Base-by-base conservation (phyloP, 1,140 invertebrate genomes). In the Agrypnia vestita region DNA sequence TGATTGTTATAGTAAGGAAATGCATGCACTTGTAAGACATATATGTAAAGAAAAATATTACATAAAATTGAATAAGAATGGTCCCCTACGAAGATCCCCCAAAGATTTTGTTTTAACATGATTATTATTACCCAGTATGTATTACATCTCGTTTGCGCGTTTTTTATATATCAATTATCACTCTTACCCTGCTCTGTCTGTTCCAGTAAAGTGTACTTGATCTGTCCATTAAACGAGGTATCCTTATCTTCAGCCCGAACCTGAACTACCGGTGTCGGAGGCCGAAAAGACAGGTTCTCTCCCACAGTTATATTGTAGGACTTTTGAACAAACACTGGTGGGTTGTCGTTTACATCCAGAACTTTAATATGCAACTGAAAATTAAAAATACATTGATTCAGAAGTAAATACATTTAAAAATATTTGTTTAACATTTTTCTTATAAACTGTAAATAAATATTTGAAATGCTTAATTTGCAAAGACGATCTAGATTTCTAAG, bases 301-400 rank as follows among this genome's bases (percentile, higher is more conserved):
- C 94, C 93, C 0, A 98, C 93, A 0, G 92, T 94, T 0, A 95
- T 93, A 81, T 93, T 92, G 85, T 96, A 96, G 17, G 91, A 91
- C 59, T 93, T 91, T 79, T 94, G 92, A 0, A 90, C 92, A 85
- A 97, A 97, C 75, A 93, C 89, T 0, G 96, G 96, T 4, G 92
- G 84, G 86, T 97, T 96, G 85, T 97, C 96, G 87, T 97, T 97
- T 0, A 95, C 92, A 86, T 97, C 96, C 17, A 91, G 84, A 0
- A 97, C 90, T 85, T 93, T 93, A n/a, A 97, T 93, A 84, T 94
- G 90, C 44, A 69, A 44, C 64, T 69, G 1, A 47, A 47, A 15
- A 43, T 35, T 35, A 15, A 46, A 13, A 67, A 67, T 44, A 62
- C 21, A 56, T 35, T n/a, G n/a, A n/a, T 35, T 35, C 6, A 35